Conservation (phyloP, 2,888 invertebrate genomes). For the Drosophila prolongata region DNA sequence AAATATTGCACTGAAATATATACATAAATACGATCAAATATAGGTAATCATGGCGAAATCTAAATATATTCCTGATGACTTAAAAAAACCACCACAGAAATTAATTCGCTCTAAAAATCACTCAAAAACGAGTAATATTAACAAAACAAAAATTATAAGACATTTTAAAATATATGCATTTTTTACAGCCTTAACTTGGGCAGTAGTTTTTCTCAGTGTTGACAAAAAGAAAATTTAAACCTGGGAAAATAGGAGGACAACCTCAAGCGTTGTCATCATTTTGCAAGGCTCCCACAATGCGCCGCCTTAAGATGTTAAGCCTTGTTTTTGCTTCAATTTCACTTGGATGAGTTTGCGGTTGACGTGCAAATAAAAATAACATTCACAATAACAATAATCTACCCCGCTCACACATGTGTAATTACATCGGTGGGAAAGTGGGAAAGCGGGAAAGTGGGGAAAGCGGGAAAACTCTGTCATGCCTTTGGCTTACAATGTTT, state of each 20-base stretch:
- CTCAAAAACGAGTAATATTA: no score
- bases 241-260: slow-evolving; percentile 8
- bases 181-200: no score
- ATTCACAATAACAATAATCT: slow-evolving; percentile 64
- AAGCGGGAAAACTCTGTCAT: slow-evolving; percentile 12
- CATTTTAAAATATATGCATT: no score
- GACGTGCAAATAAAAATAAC: slow-evolving; percentile 73
- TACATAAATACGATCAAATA: no score
- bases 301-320: slow-evolving; percentile 74
- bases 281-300: slow-evolving; percentile 42
- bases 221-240: neutral
- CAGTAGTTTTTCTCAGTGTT: neutral
- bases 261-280: slow-evolving; percentile 44
- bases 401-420: slow-evolving; percentile 39
- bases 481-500: slow-evolving; percentile 41
- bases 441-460: neutral
- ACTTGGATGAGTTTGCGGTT: slow-evolving; percentile 53
- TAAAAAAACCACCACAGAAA: no score
- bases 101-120: no score
- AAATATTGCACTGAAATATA: no score
- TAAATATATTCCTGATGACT: no score
- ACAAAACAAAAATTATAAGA: no score
- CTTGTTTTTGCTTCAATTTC: slow-evolving; percentile 78
- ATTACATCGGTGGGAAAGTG: slow-evolving; percentile 17
- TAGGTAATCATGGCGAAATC: no score